Evolutionary conservation across 1,140 invertebrate genomes (phyloP).

Genomic region (Cecropterus lyciades): DNA sequence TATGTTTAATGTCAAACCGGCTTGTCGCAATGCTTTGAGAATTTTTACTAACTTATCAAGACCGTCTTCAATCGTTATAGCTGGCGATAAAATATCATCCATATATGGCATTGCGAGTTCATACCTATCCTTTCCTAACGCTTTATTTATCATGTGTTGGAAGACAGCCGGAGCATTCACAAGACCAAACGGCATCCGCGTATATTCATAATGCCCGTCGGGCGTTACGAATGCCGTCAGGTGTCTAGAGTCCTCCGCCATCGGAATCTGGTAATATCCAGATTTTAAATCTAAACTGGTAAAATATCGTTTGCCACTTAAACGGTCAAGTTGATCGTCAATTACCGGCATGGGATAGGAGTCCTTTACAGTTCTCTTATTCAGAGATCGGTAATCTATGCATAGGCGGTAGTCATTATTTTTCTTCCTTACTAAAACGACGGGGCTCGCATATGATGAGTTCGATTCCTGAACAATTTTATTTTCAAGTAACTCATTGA

Average conservation of each 20-base stretch:
- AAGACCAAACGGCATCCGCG: slow-evolving; percentile 9
- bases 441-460: neutral
- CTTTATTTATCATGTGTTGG: slow-evolving; percentile 10
- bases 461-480: slow-evolving; percentile 4
- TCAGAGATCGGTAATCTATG: neutral
- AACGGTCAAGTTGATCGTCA: neutral
- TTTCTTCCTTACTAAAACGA: neutral
- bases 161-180: slow-evolving; percentile 14
- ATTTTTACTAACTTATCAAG: slow-evolving; percentile 4
- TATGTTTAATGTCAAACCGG: slow-evolving; percentile 2
- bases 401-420: neutral
- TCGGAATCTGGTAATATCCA: slow-evolving; percentile 14
- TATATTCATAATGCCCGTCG: slow-evolving; percentile 13
- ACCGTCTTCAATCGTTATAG: slow-evolving; percentile 5
- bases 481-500: slow-evolving; percentile 4
- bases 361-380: slow-evolving; percentile 4
- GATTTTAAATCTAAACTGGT: slow-evolving; percentile 7
- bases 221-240: slow-evolving; percentile 13
- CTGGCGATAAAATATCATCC: slow-evolving; percentile 5
- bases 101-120: slow-evolving; percentile 6
- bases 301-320: neutral
- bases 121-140: slow-evolving; percentile 5
- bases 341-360: slow-evolving; percentile 5
- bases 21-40: neutral
- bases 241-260: neutral